A percentile compares a stretch with the other conserved stretches of the same genome.
Conservation (phyloP, 64 coral and sea anemone genomes). For the Catalaphyllia jardinei region DNA sequence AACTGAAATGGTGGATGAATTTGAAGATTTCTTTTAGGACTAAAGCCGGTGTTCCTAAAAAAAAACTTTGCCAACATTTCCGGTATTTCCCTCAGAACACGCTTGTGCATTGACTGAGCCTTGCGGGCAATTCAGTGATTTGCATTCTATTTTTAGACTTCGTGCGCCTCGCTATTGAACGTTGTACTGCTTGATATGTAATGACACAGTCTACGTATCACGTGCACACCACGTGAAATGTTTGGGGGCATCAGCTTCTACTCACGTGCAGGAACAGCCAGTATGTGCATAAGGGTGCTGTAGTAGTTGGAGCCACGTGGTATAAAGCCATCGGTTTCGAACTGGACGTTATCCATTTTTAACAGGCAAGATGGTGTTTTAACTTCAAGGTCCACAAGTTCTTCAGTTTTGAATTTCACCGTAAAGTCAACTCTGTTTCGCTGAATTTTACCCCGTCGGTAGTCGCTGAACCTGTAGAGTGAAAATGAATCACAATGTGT, state of each 20-base stretch:
- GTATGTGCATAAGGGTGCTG: neutral
- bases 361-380: neutral
- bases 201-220: neutral
- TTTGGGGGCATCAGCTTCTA: neutral
- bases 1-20: too few relatives aligned
- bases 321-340: constrained; percentile 17
- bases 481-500: neutral
- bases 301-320: neutral
- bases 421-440: neutral
- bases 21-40: too few relatives aligned
- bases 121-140: too few relatives aligned
- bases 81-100: too few relatives aligned
- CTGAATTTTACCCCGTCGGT: neutral
- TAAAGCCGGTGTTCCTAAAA: too few relatives aligned
- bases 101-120: too few relatives aligned
- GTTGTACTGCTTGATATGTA: too few relatives aligned
- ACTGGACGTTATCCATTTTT: constrained; percentile 11
- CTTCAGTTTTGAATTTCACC: constrained; percentile 36
- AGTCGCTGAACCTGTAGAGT: constrained; percentile 2
- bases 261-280: neutral
- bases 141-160: too few relatives aligned
- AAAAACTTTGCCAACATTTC: too few relatives aligned
- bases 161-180: too few relatives aligned
- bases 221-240: neutral
- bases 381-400: constrained; percentile 30